A percentile compares a stretch with the other conserved stretches of the same genome.
Evolutionary conservation across 2,888 invertebrate species (phyloP).

Genomic region (Troglohyphantes excavatus): DNA sequence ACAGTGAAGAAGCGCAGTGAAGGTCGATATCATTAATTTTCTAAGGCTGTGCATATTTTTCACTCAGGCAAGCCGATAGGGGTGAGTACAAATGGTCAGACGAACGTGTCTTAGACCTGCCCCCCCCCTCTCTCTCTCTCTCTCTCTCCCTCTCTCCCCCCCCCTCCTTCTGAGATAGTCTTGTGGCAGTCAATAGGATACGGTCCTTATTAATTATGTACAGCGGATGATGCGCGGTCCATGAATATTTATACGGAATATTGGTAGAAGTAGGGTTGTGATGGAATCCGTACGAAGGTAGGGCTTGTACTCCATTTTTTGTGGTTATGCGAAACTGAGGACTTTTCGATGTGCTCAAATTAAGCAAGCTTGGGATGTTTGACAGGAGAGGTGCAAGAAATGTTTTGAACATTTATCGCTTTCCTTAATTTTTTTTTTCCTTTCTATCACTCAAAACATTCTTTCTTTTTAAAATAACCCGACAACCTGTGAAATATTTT

Average conservation of each 20-base stretch:
- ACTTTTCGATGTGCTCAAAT: no score
- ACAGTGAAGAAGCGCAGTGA: constrained; percentile 1
- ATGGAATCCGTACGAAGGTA: neutral
- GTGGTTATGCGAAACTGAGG: no score
- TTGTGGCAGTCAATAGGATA: neutral
- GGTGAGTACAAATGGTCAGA: neutral
- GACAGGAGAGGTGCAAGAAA: no score
- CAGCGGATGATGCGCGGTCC: neutral
- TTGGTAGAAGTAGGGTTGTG: neutral
- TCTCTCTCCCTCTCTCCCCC: neutral
- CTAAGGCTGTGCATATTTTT: neutral
- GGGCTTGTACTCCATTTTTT: no score
- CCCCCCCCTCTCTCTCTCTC: no score
- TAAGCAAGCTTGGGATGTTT: no score
- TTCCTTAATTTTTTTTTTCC: no score
- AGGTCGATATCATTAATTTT: constrained; percentile 74
- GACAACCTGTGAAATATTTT: no score
- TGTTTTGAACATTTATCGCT: no score
- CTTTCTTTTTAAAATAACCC: no score
- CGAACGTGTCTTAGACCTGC: neutral
- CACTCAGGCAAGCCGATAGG: neutral
- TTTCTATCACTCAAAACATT: no score
- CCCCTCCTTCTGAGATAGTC: neutral
- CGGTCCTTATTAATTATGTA: constrained; percentile 18
- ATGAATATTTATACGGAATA: neutral